A percentile compares a stretch with the other conserved stretches of the same genome.
phyloP scores from a whole-genome alignment of 2,888 invertebrate genomes.

The Philereme vetulata region DNA sequence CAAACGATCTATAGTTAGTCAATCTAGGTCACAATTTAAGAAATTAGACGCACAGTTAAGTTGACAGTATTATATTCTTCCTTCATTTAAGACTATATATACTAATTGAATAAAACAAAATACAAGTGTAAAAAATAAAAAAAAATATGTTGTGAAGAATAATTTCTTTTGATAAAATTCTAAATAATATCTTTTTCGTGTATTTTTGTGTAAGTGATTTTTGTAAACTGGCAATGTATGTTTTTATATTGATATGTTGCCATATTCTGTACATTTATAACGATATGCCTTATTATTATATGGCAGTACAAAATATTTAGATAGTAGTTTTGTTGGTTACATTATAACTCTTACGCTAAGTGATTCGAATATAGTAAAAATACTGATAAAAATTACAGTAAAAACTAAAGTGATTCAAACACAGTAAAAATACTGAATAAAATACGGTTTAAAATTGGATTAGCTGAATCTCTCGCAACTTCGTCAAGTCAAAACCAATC shows the following conservation, averaged over 20 bases:
- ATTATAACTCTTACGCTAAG: not conserved
- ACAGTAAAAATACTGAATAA: no score
- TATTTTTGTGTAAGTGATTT: slow-evolving; percentile 13
- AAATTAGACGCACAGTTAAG: not conserved
- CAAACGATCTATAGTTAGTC: no score
- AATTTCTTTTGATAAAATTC: slow-evolving; percentile 18
- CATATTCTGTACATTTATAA: slow-evolving; percentile 31
- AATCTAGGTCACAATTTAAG: not conserved
- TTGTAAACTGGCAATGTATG: slow-evolving; percentile 25
- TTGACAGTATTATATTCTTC: not conserved
- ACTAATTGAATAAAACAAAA: slow-evolving; percentile 6
- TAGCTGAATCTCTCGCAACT: no score
- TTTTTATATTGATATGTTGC: slow-evolving; percentile 31
- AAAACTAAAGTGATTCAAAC: not conserved
- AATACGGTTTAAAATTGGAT: no score
- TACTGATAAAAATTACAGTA: no score
- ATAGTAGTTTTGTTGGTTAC: slow-evolving; percentile 5
- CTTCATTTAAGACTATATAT: slow-evolving; percentile 1
- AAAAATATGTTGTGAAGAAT: slow-evolving; percentile 4
- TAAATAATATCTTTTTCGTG: slow-evolving; percentile 3
- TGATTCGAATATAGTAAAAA: not conserved
- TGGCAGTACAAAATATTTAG: slow-evolving; percentile 22
- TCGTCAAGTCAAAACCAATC: no score
- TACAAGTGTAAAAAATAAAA: slow-evolving; percentile 9
- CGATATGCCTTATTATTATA: slow-evolving; percentile 23